A percentile compares a stretch with the other conserved stretches of the same genome.
phyloP scores from a whole-genome alignment of 2,888 invertebrate genomes.

The Elgonia sp. region DNA sequence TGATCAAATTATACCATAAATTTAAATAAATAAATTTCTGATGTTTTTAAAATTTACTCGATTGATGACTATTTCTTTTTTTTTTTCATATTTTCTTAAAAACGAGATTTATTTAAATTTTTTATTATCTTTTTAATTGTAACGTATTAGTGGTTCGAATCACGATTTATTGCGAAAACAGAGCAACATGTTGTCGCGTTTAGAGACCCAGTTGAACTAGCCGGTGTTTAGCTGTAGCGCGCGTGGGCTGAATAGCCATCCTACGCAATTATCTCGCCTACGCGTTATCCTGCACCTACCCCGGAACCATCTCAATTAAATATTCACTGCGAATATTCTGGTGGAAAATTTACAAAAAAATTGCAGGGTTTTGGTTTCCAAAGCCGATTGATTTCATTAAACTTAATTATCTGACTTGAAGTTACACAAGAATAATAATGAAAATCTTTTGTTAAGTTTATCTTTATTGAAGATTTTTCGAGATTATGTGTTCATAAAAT shows the following conservation, averaged over 20 bases:
- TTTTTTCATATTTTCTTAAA: too few relatives aligned
- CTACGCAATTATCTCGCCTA: constrained; percentile 9
- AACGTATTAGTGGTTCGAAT: not conserved
- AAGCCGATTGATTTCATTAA: too few relatives aligned
- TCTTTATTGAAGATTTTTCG: too few relatives aligned
- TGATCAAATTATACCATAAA: not conserved
- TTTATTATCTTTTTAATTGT: not conserved
- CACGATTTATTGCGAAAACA: not conserved
- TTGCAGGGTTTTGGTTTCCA: not conserved
- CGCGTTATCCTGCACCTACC: constrained; percentile 1
- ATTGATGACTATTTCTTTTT: too few relatives aligned
- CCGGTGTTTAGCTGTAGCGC: not conserved
- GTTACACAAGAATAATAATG: too few relatives aligned
- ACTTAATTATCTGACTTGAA: too few relatives aligned
- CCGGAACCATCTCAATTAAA: not conserved
- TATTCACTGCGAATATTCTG: not conserved
- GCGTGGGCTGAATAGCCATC: not conserved
- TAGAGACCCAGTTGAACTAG: not conserved
- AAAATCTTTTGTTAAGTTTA: too few relatives aligned
- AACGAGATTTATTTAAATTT: not conserved
- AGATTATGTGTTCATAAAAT: too few relatives aligned
- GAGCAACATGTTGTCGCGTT: constrained; percentile 2
- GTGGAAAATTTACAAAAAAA: not conserved
- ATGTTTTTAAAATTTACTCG: too few relatives aligned
- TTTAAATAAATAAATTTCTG: not conserved